A percentile compares a stretch with the other conserved stretches of the same genome.
Conservation (phyloP, 1,140 invertebrate species). For the Panagrolaimus sp. region DNA sequence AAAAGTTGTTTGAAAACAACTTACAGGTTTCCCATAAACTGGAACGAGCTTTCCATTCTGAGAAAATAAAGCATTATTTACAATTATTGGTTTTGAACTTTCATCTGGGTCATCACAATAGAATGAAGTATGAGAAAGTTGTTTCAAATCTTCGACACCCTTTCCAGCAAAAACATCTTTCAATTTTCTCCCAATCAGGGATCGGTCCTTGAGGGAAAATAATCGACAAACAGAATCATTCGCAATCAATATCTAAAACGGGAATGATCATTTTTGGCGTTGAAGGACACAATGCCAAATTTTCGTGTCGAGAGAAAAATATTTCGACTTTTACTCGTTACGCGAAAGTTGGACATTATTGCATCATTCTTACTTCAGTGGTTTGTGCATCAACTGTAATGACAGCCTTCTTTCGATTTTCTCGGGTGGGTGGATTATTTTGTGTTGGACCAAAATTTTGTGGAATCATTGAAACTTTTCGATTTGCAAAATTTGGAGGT, state of each 20-base stretch:
- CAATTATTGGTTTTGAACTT: constrained; percentile 22
- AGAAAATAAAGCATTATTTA: constrained; percentile 24
- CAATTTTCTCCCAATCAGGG: constrained; percentile 31
- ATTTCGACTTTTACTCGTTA: not conserved
- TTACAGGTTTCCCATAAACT: constrained; percentile 27
- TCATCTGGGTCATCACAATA: not conserved
- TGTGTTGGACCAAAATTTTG: constrained; percentile 67
- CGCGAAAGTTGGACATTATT: no score
- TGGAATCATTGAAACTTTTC: no score
- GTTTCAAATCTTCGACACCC: not conserved
- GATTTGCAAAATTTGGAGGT: constrained; percentile 69
- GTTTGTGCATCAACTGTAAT: constrained; percentile 35
- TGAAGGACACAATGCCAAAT: not conserved
- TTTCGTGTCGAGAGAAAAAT: no score
- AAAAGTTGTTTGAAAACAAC: no score
- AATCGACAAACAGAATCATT: constrained; percentile 37
- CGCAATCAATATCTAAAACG: constrained; percentile 37
- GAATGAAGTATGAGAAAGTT: constrained; percentile 11
- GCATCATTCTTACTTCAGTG: constrained; percentile 23
- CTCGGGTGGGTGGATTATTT: constrained; percentile 67
- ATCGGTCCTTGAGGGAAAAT: constrained; percentile 33
- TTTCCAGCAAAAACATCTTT: constrained; percentile 27
- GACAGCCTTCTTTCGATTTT: constrained; percentile 28
- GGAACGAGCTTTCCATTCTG: constrained; percentile 17
- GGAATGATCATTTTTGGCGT: not conserved